phyloP scores from a whole-genome alignment of 2,797 vertebrate genomes.

The Chiloscyllium punctatum region DNA sequence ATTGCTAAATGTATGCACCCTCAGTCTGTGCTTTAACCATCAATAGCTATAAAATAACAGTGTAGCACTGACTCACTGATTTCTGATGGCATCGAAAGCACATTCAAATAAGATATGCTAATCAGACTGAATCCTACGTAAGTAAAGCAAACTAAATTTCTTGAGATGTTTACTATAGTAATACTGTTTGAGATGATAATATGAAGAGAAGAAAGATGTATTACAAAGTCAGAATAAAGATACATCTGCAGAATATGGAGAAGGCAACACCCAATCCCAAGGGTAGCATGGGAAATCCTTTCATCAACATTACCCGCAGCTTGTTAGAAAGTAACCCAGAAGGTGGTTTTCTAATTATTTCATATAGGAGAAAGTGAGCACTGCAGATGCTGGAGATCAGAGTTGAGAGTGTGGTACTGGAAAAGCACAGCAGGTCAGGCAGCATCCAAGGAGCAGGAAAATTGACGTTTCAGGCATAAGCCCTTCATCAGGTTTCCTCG shows the following conservation, averaged over 20 bases:
- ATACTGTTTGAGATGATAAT: background rate
- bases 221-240: background rate
- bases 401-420: no score
- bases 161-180: no score
- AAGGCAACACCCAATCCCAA: background rate
- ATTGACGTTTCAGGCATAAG: no score
- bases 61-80: background rate
- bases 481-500: no score
- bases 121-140: background rate
- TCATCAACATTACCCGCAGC: background rate
- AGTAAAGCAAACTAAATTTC: background rate
- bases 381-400: no score
- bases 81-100: background rate
- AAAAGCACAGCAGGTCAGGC: no score
- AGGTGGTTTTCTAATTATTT: background rate
- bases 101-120: background rate
- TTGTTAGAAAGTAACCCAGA: background rate
- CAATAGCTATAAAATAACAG: background rate
- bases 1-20: background rate
- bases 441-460: no score
- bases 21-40: background rate
- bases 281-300: background rate
- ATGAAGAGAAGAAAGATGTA: background rate
- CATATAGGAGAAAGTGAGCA: background rate
- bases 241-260: background rate